Conservation (phyloP, 1,140 invertebrate species). For the Polyergus mexicanus region DNA sequence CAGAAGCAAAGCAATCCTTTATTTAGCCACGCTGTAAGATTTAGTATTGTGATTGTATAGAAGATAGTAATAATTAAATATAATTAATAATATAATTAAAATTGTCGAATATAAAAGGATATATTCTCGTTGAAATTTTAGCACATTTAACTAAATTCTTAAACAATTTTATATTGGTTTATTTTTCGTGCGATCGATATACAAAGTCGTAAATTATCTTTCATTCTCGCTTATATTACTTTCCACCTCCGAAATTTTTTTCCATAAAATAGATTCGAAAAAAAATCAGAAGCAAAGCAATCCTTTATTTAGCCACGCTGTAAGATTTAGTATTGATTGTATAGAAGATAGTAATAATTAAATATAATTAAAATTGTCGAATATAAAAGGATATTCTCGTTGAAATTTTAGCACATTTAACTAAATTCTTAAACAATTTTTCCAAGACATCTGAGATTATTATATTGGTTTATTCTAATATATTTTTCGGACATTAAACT, state of each 20-base stretch:
- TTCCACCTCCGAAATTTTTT: not conserved
- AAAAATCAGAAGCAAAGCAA: not conserved
- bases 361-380: not conserved
- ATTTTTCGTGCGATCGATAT: conserved; percentile 7
- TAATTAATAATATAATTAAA: not conserved
- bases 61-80: not conserved
- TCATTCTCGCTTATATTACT: not conserved
- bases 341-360: too few species aligned
- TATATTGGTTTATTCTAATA: conserved; percentile 13
- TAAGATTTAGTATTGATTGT: not conserved
- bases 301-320: not conserved
- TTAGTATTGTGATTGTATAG: not conserved
- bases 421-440: not conserved
- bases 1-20: not conserved
- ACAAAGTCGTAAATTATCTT: conserved; percentile 23
- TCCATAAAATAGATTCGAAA: conserved; percentile 7
- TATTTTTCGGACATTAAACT: conserved; percentile 16
- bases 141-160: not conserved
- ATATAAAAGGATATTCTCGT: not conserved
- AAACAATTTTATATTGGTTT: not conserved
- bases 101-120: not conserved
- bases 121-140: conserved; percentile 4
- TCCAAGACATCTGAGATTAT: not conserved
- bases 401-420: not conserved
- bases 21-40: not conserved